These are phyloP conservation scores for Bufotes viridis DNA, from an alignment of 2,797 vertebrate genomes.

Conservation along the genomic window DNA sequence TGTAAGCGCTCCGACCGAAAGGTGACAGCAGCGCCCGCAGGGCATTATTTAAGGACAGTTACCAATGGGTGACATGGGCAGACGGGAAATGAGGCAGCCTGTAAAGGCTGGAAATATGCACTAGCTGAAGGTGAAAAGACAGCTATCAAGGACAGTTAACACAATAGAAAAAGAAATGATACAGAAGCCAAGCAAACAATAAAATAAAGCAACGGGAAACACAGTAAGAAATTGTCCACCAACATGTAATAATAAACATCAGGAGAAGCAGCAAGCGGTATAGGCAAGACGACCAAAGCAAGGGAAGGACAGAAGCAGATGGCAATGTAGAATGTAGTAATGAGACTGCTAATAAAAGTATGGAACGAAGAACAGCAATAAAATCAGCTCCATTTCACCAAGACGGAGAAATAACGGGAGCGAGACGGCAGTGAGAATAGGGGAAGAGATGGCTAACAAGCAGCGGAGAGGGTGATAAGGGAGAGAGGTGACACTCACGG, in stretches of 20 bases:
- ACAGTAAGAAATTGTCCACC: slow-evolving; percentile 15
- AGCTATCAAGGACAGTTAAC: slow-evolving; percentile 58
- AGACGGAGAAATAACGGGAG: slow-evolving; percentile 32
- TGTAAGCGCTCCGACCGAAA: slow-evolving; percentile 38
- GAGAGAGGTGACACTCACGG: slow-evolving; percentile 54
- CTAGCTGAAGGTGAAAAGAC: slow-evolving; percentile 62
- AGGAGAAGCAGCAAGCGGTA: slow-evolving; percentile 17
- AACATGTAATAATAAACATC: slow-evolving; percentile 43
- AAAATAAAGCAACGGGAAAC: slow-evolving; percentile 31
- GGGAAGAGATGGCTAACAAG: slow-evolving; percentile 43
- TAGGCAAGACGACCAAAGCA: slow-evolving; percentile 17
- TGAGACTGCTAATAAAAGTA: slow-evolving; percentile 48
- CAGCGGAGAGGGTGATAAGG: slow-evolving; percentile 21
- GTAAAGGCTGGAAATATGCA: slow-evolving; percentile 52
- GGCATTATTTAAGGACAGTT: slow-evolving; percentile 59
- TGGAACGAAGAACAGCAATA: slow-evolving; percentile 39
- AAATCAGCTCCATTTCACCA: slow-evolving; percentile 15
- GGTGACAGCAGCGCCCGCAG: slow-evolving; percentile 57
- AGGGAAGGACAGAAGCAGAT: slow-evolving; percentile 44
- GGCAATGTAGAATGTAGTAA: slow-evolving; percentile 38
- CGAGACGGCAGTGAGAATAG: slow-evolving; percentile 37
- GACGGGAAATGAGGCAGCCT: slow-evolving; percentile 42
- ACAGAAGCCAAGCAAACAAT: slow-evolving; percentile 31
- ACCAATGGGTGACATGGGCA: slow-evolving; percentile 55
- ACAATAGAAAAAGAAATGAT: slow-evolving; percentile 50